A percentile compares a stretch with the other conserved stretches of the same genome.
These are phyloP conservation scores for Protomyctophum bolini DNA, from an alignment of 2,113 vertebrate genomes.

Conservation along the genomic window DNA sequence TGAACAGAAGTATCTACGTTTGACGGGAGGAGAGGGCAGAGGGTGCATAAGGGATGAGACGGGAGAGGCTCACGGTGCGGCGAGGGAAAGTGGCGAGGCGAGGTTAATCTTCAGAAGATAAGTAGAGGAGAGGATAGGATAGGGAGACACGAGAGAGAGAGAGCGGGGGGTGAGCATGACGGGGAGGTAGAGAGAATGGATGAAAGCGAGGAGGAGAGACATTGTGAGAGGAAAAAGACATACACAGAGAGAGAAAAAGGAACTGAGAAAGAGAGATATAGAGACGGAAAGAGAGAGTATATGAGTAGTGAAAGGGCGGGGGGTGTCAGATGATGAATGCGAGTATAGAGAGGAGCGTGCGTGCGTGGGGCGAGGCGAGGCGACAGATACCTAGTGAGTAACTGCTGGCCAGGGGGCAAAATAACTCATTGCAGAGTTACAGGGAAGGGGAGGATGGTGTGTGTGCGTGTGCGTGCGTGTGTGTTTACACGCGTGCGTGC, in stretches of 20 bases:
- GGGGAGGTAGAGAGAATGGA: not conserved
- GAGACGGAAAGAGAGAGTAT: not conserved
- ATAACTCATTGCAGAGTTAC: slow-evolving; percentile 57
- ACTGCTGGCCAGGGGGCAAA: slow-evolving; percentile 51
- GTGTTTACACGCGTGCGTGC: not conserved
- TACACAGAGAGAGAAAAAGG: not conserved
- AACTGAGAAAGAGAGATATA: slow-evolving; percentile 8
- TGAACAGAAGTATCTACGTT: not conserved
- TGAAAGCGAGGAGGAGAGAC: not conserved
- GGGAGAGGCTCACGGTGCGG: no score
- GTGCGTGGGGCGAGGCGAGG: slow-evolving; percentile 44
- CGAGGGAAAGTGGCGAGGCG: no score
- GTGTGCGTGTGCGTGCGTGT: not conserved
- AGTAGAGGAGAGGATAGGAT: not conserved
- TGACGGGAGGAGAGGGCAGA: slow-evolving; percentile 6
- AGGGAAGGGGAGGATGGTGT: slow-evolving; percentile 32
- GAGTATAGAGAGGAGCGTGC: slow-evolving; percentile 24
- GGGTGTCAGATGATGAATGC: slow-evolving; percentile 54
- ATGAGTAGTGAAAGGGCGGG: not conserved
- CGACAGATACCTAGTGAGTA: slow-evolving; percentile 64
- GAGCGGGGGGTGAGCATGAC: not conserved
- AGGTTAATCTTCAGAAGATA: no score
- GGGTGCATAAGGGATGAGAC: not conserved
- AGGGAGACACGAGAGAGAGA: not conserved
- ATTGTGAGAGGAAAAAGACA: not conserved